Evolutionary conservation across 2,797 vertebrate species (phyloP), one percentile per base, ranked within the genome.

Genomic region (Leptodactylus fallax): DNA sequence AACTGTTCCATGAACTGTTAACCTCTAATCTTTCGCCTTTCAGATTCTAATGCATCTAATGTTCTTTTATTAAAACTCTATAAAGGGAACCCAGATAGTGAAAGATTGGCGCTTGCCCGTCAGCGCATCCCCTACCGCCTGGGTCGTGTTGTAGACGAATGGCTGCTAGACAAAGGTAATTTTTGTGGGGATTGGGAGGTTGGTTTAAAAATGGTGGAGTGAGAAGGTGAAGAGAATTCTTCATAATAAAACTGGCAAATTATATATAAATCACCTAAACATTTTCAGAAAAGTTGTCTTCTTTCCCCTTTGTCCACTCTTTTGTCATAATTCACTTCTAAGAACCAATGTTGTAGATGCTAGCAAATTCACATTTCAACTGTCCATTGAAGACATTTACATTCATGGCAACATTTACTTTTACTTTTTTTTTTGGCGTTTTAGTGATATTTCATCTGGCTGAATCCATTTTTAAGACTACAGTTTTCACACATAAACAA

Each of bases 91-190:
- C 97, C 95, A 98, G 98, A 98, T 98, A 97, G 97, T 97, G 98
- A 99, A 92, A 97, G 98, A 95, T 97, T 99, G 98, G 97, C 97
- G 97, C 98, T 99, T 97, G 98, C 98, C 96, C 98, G 97, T 96
- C 98, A 99, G 97, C 98, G 98, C 97, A 99, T 99, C 95, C 98
- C 98, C 95, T 99, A 97, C 97, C 97, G 98, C 96, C 97, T 99
- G 93, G 97, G 98, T 97, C 97, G 98, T 96, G 98, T 98, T 98
- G 98, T 99, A 97, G 98, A 99, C 96, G 98, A 99, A 94, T 99
- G 98, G 98, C 97, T 99, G 97, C 97, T 99, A 97, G 98, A 99
- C 97, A 99, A 99, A 99, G 98, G 98, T 98, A 99, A 99, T 95
- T 97, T 79, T 79, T 51, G 80, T 82, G 84, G 85, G 79, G 27